A percentile compares a stretch with the other conserved stretches of the same genome.
Conservation (phyloP, 2,797 vertebrate species). For the Darevskia nairensis region DNA sequence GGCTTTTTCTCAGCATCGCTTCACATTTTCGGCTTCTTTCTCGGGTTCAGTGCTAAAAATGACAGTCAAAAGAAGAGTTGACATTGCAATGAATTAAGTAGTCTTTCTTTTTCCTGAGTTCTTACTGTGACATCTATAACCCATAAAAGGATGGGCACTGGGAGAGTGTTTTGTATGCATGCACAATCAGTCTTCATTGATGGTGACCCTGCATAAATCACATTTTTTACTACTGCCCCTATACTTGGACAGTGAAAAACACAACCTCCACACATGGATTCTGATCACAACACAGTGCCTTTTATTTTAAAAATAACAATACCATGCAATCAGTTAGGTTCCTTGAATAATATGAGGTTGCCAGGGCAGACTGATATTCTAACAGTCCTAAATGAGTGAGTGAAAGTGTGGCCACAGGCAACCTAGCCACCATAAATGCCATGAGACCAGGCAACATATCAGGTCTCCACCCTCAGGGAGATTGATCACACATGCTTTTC, state of each 20-base stretch:
- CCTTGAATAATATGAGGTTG: not conserved
- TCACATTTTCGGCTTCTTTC: conserved; percentile 11
- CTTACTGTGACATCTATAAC: not conserved
- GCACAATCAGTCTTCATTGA: not conserved
- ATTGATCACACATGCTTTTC: not conserved
- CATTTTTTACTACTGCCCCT: not conserved
- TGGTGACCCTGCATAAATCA: not conserved
- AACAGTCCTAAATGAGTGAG: not conserved
- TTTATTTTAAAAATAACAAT: not conserved
- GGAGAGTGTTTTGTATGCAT: not conserved
- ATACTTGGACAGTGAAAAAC: not conserved
- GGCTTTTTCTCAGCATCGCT: not conserved
- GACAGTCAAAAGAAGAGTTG: conserved; percentile 13
- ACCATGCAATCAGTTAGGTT: not conserved
- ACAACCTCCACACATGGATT: not conserved
- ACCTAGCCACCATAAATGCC: not conserved
- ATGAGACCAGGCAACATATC: not conserved
- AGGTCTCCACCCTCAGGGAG: not conserved
- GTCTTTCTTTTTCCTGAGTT: not conserved
- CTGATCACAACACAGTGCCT: not conserved
- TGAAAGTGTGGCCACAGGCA: no score
- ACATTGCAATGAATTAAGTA: not conserved
- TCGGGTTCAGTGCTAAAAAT: conserved; percentile 19
- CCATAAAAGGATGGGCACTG: not conserved
- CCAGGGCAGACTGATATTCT: not conserved